Conservation (phyloP, 1,140 invertebrate species). For the Neelides sp. region DNA sequence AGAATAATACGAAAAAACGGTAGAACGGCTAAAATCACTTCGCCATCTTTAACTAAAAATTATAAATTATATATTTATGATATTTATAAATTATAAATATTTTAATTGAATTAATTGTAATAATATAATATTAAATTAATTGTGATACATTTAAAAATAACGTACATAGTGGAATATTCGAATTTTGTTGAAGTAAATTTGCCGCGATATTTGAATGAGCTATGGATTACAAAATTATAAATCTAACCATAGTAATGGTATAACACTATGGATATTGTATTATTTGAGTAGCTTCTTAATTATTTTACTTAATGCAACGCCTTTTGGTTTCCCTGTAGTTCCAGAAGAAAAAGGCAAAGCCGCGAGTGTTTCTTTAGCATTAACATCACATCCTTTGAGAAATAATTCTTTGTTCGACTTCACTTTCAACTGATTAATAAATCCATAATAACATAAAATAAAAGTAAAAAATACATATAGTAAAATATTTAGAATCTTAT, state of each 20-base stretch:
- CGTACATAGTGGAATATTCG: no score
- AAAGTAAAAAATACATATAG: no score
- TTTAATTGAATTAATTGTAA: no score
- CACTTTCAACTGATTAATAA: no score
- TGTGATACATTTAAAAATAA: no score
- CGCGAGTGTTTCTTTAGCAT: slow-evolving; percentile 33
- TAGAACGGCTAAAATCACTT: slow-evolving; percentile 16
- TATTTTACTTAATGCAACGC: not conserved
- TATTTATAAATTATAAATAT: no score
- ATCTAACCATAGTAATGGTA: not conserved
- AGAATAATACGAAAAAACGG: slow-evolving; percentile 29
- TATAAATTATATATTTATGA: no score
- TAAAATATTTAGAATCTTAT: no score
- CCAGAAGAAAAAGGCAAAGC: slow-evolving; percentile 38
- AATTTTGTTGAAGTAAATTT: slow-evolving; percentile 14
- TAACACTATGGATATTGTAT: not conserved
- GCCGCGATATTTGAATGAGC: slow-evolving; percentile 42
- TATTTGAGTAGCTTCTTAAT: not conserved
- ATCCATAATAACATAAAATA: no score
- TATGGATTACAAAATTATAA: slow-evolving; percentile 49
- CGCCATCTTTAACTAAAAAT: slow-evolving; percentile 14
- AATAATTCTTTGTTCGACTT: slow-evolving; percentile 12
- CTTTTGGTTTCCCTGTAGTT: slow-evolving; percentile 3
- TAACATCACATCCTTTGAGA: slow-evolving; percentile 27
- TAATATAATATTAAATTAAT: slow-evolving; percentile 1